Conservation (phyloP, 2,888 invertebrate genomes). For the Ceratothoa steindachneri region DNA sequence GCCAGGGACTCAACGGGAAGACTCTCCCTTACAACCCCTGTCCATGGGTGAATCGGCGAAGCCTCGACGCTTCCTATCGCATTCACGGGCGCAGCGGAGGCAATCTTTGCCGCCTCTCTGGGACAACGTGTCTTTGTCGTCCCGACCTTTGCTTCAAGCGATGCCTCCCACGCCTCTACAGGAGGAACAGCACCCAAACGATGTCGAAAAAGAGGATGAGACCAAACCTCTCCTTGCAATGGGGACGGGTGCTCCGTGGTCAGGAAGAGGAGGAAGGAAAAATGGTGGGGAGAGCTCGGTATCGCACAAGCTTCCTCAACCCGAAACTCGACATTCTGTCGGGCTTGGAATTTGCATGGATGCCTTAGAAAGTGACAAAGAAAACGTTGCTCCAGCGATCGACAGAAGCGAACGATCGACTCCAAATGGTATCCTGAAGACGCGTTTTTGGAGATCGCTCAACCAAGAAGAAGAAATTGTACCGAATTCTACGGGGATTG, state of each 20-base stretch:
- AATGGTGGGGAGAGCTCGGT: not conserved
- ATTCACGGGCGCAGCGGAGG: slow-evolving; percentile 19
- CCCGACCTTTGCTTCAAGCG: slow-evolving; percentile 24
- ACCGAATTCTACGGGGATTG: not conserved
- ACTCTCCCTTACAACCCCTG: slow-evolving; percentile 8
- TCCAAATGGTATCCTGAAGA: slow-evolving; percentile 26
- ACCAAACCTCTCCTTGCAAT: not conserved
- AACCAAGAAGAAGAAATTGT: slow-evolving; percentile 40
- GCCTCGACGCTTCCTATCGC: slow-evolving; percentile 19
- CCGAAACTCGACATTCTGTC: not conserved
- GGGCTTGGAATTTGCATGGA: not conserved
- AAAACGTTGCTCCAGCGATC: slow-evolving; percentile 26
- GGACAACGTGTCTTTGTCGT: slow-evolving; percentile 15
- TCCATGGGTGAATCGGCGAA: slow-evolving; percentile 35
- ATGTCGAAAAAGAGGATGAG: not conserved
- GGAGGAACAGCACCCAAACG: slow-evolving; percentile 20
- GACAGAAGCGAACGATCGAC: slow-evolving; percentile 20
- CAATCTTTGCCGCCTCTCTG: slow-evolving; percentile 44
- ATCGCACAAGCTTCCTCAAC: not conserved
- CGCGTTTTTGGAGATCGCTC: slow-evolving; percentile 40
- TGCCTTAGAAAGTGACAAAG: slow-evolving; percentile 26
- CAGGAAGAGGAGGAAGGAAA: not conserved
- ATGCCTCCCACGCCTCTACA: slow-evolving; percentile 37
- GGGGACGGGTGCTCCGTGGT: slow-evolving; percentile 14
- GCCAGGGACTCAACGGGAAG: slow-evolving; percentile 29